Evolutionary conservation across 2,797 vertebrate species (phyloP).

Genomic region (Pelodytes ibericus): DNA sequence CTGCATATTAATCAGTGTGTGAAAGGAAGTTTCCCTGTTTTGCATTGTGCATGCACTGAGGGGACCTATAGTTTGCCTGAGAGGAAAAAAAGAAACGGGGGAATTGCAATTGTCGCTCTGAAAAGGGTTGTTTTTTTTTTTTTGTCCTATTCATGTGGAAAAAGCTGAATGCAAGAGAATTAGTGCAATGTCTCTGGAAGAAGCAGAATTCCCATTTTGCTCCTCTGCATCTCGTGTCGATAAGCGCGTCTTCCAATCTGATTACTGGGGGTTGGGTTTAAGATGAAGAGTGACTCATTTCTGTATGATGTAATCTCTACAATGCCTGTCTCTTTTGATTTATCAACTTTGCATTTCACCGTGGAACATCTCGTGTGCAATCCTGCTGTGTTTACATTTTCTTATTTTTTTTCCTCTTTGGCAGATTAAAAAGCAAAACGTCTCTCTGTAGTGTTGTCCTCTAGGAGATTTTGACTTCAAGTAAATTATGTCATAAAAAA

Average conservation of each 20-base stretch:
- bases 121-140: constrained; percentile 75
- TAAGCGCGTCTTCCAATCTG: constrained; percentile 47
- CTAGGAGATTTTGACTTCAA: neutral
- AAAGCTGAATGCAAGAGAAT: constrained; percentile 69
- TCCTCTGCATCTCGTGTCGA: constrained; percentile 56
- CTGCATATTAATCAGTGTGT: constrained; percentile 91
- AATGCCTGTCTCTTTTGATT: neutral
- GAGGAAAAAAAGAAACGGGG: constrained; percentile 62
- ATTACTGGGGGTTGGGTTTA: constrained; percentile 50
- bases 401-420: neutral
- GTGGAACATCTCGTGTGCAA: neutral
- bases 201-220: constrained; percentile 65
- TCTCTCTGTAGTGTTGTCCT: neutral
- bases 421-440: too few relatives aligned
- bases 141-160: constrained; percentile 74
- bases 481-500: neutral
- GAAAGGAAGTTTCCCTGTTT: constrained; percentile 85
- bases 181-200: constrained; percentile 63
- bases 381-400: neutral
- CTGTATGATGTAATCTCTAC: constrained; percentile 67
- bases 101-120: constrained; percentile 75
- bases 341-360: constrained; percentile 1
- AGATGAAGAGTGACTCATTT: constrained; percentile 68
- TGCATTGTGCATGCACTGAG: constrained; percentile 84
- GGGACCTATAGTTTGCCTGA: constrained; percentile 76